phyloP scores from a whole-genome alignment of 2,888 invertebrate species.

The Psylliodes chrysocephalus region DNA sequence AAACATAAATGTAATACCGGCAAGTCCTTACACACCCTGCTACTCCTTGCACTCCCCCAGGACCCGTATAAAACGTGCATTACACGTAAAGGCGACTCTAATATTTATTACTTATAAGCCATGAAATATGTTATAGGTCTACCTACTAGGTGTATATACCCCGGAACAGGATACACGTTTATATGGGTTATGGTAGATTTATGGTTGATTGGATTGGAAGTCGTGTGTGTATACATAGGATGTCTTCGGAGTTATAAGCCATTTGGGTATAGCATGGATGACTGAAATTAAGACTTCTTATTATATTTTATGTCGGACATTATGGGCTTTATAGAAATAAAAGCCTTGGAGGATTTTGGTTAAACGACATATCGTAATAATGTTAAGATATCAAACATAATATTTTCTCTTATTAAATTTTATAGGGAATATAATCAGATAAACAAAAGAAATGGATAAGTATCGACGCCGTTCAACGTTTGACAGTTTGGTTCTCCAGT shows the following conservation, averaged over 20 bases:
- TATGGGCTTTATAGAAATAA: no score
- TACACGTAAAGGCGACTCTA: constrained; percentile 38
- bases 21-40: constrained; percentile 38
- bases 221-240: not conserved
- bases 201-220: constrained; percentile 32
- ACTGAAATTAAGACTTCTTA: no score
- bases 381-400: no score
- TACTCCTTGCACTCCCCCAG: constrained; percentile 36
- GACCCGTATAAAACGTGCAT: constrained; percentile 39
- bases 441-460: no score
- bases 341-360: no score
- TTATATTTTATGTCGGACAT: no score
- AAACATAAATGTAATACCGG: constrained; percentile 44
- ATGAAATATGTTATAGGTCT: constrained; percentile 39
- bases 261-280: no score
- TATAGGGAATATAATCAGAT: no score
- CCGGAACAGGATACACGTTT: constrained; percentile 12
- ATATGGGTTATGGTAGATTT: constrained; percentile 35
- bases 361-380: no score
- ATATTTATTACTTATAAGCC: constrained; percentile 41
- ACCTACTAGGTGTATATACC: constrained; percentile 12
- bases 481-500: no score
- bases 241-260: not conserved
- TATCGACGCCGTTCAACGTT: no score
- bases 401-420: no score